Evolutionary conservation across 2,888 invertebrate species (phyloP).

Genomic region (Nysson spinosus): DNA sequence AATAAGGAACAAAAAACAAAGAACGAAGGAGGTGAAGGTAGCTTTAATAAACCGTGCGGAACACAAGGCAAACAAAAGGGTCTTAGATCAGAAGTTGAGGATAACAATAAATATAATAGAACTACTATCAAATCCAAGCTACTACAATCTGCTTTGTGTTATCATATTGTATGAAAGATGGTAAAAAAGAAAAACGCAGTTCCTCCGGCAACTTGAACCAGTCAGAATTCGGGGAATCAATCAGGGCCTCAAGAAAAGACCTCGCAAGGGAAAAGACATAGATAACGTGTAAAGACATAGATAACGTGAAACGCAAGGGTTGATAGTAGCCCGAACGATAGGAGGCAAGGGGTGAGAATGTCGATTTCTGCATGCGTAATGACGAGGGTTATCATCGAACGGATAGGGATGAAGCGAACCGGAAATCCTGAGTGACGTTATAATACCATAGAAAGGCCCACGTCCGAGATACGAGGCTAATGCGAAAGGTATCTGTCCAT

Average conservation of each 20-base stretch:
- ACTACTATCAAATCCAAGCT: too few relatives aligned
- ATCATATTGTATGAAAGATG: too few relatives aligned
- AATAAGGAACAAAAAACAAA: background rate
- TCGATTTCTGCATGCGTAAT: conserved; percentile 47
- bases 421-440: conserved; percentile 54
- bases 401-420: conserved; percentile 50
- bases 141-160: too few relatives aligned
- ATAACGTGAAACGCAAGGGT: background rate
- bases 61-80: background rate
- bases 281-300: too few relatives aligned
- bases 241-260: too few relatives aligned
- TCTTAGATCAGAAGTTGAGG: too few relatives aligned
- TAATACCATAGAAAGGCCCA: conserved; percentile 35
- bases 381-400: conserved; percentile 31
- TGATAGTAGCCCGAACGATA: background rate
- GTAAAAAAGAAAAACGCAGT: too few relatives aligned
- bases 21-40: background rate
- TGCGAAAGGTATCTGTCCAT: conserved; percentile 47
- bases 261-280: too few relatives aligned
- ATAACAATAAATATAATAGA: too few relatives aligned
- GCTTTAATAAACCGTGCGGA: background rate
- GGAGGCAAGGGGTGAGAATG: background rate
- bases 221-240: too few relatives aligned
- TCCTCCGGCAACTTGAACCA: too few relatives aligned
- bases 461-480: conserved; percentile 32